phyloP scores from a whole-genome alignment of 2,888 invertebrate species.

The Leptopterna dolabrata region DNA sequence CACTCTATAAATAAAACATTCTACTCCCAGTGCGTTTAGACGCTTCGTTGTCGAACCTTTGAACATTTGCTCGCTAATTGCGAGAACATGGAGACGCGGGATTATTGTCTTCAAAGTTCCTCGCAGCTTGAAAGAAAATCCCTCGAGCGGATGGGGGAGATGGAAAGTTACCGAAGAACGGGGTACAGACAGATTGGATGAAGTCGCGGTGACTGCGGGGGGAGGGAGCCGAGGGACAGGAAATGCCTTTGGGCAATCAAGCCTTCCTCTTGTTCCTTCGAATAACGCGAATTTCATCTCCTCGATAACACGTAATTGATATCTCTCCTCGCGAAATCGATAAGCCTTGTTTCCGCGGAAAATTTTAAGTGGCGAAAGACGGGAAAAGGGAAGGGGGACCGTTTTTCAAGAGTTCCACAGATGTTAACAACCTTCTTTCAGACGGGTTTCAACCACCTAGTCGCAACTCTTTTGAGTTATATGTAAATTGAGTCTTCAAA shows the following conservation, averaged over 20 bases:
- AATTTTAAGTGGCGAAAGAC: neutral
- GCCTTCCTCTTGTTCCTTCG: neutral
- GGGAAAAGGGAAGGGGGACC: neutral
- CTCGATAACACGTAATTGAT: constrained; percentile 35
- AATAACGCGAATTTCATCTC: constrained; percentile 1
- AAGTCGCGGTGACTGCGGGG: neutral
- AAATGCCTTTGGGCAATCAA: constrained; percentile 51
- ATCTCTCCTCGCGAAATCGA: constrained; percentile 12
- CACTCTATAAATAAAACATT: too few relatives aligned
- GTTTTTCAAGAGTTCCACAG: constrained; percentile 9
- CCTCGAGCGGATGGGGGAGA: neutral
- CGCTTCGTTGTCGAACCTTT: neutral
- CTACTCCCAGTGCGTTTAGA: neutral
- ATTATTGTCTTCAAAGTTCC: neutral
- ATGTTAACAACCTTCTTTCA: constrained; percentile 40
- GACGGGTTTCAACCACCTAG: neutral
- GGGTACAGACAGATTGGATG: neutral
- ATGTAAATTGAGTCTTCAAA: constrained; percentile 32
- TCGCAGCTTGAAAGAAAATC: neutral
- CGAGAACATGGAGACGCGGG: neutral
- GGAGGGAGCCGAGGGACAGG: neutral
- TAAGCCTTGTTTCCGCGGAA: neutral
- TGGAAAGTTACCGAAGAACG: neutral
- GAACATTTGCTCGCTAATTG: neutral
- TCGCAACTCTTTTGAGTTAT: constrained; percentile 34